Percentiles rank a stretch among this genome's conserved stretches.
These are phyloP conservation scores for Pseudomyrmex cubaensis DNA, from an alignment of 1,140 invertebrate genomes.

Conservation along the genomic window DNA sequence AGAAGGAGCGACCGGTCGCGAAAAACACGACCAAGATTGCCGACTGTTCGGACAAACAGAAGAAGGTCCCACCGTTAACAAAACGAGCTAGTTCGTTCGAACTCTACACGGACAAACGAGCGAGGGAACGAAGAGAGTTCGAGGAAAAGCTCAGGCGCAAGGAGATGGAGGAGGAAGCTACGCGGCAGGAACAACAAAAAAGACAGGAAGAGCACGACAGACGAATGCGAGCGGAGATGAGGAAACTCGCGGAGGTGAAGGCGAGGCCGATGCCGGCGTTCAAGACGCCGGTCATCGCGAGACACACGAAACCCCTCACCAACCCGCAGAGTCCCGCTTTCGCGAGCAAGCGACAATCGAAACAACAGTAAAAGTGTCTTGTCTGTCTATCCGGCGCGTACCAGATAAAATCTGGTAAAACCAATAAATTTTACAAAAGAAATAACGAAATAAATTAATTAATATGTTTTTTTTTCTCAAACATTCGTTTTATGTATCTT, in stretches of 20 bases:
- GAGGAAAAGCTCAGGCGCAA: conserved; percentile 80
- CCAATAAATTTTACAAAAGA: too few relatives aligned
- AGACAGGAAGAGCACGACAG: conserved; percentile 73
- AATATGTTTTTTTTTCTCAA: too few relatives aligned
- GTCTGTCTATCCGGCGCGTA: too few relatives aligned
- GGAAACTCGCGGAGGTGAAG: conserved; percentile 77
- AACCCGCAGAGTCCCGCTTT: conserved; percentile 79
- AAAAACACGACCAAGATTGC: neutral
- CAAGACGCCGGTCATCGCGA: conserved; percentile 72
- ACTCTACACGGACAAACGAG: conserved; percentile 81
- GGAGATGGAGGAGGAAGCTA: conserved; percentile 72
- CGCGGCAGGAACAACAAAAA: conserved; percentile 71
- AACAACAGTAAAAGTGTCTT: neutral
- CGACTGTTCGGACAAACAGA: conserved; percentile 11
- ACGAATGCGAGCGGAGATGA: conserved; percentile 68
- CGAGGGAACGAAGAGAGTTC: conserved; percentile 77
- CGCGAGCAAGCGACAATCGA: conserved; percentile 49
- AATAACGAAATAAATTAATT: too few relatives aligned
- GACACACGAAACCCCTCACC: conserved; percentile 78
- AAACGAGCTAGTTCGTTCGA: conserved; percentile 61
- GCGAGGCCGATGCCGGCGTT: conserved; percentile 80
- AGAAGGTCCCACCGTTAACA: neutral
- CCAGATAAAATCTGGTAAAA: too few relatives aligned
- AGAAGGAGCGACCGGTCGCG: conserved; percentile 45
- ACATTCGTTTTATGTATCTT: too few relatives aligned